Base-by-base conservation (phyloP, 2,797 vertebrate genomes). In the Trachurus trachurus region DNA sequence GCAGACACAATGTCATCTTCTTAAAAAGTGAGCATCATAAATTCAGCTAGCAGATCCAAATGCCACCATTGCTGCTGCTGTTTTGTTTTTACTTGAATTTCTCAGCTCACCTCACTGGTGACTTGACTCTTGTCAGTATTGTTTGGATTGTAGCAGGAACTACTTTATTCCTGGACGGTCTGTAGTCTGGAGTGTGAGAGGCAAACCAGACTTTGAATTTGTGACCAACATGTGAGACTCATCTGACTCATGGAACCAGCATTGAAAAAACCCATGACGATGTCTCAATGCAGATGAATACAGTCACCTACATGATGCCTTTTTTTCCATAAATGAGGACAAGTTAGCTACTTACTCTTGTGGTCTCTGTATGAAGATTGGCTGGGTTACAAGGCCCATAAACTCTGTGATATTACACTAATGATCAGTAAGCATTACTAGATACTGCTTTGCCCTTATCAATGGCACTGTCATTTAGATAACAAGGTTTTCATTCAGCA, bases 181-280 rank as follows among this genome's bases (percentile, higher is more conserved):
- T 60, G 19, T 56, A 49, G n/a, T 60, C 22, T 39, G 6, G 34
- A 37, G 34, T 37, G 34, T 37, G 67, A n/a, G 12, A 72, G 37
- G 44, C 1, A 78, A 78, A 15, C 17, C 2, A 29, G 11, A 61
- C 71, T 16, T 26, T 74, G 9, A 5, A 31, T 67, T 71, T 66
- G 39, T 58, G 17, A 40, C 74, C n/a, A 45, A 7, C 62, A 60
- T 49, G 69, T 70, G 61, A 70, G 40, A 29, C 31, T 57, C 42
- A 53, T 59, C 47, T 77, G 74, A 77, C 54, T 53, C 22, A 64
- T 26, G 15, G 4, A 56, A 21, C 15, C 40, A 29, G 26, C 42
- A 1, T 64, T 11, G 5, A 26, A 42, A 26, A 19, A 80, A 57
- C 66, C 13, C 47, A 61, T 37, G 63, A 63, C 39, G 31, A 19